Evolutionary conservation across 1,140 invertebrate species (phyloP).

Genomic region (Anastrepha ludens): DNA sequence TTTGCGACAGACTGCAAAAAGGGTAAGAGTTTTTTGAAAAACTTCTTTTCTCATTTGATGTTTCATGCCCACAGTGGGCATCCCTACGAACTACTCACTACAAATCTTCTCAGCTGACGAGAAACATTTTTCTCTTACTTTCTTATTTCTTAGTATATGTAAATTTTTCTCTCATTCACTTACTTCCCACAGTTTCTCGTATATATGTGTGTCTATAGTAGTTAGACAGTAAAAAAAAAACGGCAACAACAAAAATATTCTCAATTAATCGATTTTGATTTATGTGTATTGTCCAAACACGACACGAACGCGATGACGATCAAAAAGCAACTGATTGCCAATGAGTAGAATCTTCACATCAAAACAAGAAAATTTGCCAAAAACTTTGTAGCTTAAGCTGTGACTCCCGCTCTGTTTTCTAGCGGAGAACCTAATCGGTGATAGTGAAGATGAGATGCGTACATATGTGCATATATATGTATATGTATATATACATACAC

Average conservation of each 20-base stretch:
- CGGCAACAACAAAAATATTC: neutral
- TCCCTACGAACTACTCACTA: no score
- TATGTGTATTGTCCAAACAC: neutral
- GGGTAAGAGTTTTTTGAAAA: no score
- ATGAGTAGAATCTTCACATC: conserved; percentile 29
- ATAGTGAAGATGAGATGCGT: neutral
- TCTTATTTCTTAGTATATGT: no score
- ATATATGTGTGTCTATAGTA: neutral
- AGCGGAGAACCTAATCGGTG: conserved; percentile 1
- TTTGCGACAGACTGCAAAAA: no score
- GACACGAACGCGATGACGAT: neutral
- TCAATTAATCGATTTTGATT: neutral
- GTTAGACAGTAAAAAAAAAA: neutral
- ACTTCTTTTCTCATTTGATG: no score
- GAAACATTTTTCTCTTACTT: no score
- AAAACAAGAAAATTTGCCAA: conserved; percentile 36
- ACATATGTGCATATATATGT: neutral
- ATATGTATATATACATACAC: neutral
- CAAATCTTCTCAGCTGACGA: no score
- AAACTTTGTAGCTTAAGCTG: neutral
- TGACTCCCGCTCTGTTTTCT: conserved; percentile 11
- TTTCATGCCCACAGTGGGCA: no score
- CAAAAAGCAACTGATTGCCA: conserved; percentile 31
- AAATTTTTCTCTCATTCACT: neutral
- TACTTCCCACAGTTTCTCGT: neutral